Conservation (phyloP, 1,140 invertebrate genomes). For the Heliconius eleuchia region DNA sequence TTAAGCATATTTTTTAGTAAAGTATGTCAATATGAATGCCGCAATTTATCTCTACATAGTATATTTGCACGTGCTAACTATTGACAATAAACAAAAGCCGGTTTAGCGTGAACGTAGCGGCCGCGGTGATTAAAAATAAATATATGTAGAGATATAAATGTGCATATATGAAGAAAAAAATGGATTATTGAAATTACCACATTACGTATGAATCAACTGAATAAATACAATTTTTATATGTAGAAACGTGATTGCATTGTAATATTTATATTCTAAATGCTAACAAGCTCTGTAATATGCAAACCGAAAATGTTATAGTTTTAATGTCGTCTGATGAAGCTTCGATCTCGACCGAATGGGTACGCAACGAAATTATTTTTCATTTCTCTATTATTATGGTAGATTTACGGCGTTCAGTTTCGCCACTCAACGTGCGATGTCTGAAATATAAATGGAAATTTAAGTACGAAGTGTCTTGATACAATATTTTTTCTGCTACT, state of each 20-base stretch:
- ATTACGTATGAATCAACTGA: background rate
- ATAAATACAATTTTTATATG: background rate
- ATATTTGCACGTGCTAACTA: conserved; percentile 12
- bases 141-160: background rate
- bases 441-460: too few relatives aligned
- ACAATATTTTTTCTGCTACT: too few relatives aligned
- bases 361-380: too few relatives aligned
- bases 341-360: too few relatives aligned
- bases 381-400: too few relatives aligned
- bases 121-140: conserved; percentile 7
- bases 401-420: too few relatives aligned
- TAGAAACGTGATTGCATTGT: background rate
- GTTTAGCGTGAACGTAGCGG: conserved; percentile 39
- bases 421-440: too few relatives aligned
- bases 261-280: background rate
- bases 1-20: conserved; percentile 10
- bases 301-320: too few relatives aligned
- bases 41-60: background rate
- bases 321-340: too few relatives aligned
- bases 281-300: too few relatives aligned
- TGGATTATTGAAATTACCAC: background rate
- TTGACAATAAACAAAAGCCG: conserved; percentile 29
- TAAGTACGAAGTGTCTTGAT: too few relatives aligned
- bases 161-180: background rate
- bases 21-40: background rate